Evolutionary conservation across 2,797 vertebrate species (phyloP), one percentile per base, ranked within the genome.

Genomic region (Onychomys leucogaster): DNA sequence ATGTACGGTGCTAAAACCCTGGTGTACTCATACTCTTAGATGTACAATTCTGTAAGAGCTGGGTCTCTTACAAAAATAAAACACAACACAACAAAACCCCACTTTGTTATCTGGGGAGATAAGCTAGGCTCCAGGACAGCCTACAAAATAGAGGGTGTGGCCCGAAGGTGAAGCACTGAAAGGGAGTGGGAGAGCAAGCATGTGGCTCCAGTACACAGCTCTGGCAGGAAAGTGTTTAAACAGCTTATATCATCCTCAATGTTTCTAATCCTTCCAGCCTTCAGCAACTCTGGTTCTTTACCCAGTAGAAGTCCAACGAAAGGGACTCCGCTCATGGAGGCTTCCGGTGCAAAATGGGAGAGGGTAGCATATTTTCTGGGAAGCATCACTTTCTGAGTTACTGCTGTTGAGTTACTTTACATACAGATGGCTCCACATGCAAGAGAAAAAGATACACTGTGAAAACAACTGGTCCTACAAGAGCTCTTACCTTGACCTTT

Each of bases 401-500:
- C 57, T 69, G 37, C 32, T 49, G 27, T 34, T 34, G 46, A 52
- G 41, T 89, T 4, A 43, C 55, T 73, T 91, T 52, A 55, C 75
- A 13, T 27, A 4, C 0, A 77, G 75, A 94, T 25, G 71, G 34
- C 55, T 89, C 76, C 29, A 46, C 29, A 43, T n/a, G 52, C 16
- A 63, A 13, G 43, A 89, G 73, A 46, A 84, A 73, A 63, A 73
- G 32, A 85, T 46, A 69, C 23, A 25, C 43, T 2, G 37, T 52
- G n/a, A 85, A 92, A 78, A 73, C 71, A 57, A 19, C 69, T 76
- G 76, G 75, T 92, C n/a, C 78, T 73, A 4, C 4, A 5, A 43
- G n/a, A 61, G 57, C 57, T 81, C 69, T 93, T 63, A 61, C 89
- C 73, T 4, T 91, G 89, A 76, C 69, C 71, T 89, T 96, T 90